Evolutionary conservation across 2,888 invertebrate species (phyloP).

Genomic region (Crepidodera aurea): DNA sequence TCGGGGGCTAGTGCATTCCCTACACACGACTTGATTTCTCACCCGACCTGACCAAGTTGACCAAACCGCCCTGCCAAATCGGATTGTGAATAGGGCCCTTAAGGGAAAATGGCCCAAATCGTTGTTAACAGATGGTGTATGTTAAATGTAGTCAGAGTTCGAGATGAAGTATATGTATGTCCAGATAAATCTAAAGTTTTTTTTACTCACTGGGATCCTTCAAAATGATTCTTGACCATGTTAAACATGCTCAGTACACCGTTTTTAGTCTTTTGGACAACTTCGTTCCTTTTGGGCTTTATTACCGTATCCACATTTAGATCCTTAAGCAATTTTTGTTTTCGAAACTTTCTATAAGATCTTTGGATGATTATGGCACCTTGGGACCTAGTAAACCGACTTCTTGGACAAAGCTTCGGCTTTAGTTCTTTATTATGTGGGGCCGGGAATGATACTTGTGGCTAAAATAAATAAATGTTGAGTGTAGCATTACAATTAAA

Average conservation of each 20-base stretch:
- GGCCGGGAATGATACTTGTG: neutral
- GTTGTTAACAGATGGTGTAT: too few relatives aligned
- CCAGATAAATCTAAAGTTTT: too few relatives aligned
- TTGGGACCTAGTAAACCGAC: constrained; percentile 17
- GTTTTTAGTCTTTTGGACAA: constrained; percentile 9
- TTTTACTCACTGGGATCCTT: constrained; percentile 18
- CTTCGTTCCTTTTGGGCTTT: constrained; percentile 7
- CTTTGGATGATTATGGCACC: constrained; percentile 41
- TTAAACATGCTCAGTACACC: constrained; percentile 27
- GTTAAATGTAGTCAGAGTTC: too few relatives aligned
- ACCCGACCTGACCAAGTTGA: too few relatives aligned
- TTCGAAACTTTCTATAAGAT: constrained; percentile 36
- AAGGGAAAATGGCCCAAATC: too few relatives aligned
- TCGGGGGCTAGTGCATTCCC: too few relatives aligned
- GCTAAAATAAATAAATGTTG: constrained; percentile 2
- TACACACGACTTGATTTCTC: too few relatives aligned
- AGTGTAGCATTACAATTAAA: neutral
- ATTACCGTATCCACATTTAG: constrained; percentile 11
- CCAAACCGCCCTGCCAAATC: too few relatives aligned
- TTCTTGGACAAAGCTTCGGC: neutral
- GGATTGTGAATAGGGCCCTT: too few relatives aligned
- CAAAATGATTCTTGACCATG: constrained; percentile 6
- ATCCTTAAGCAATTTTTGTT: constrained; percentile 21
- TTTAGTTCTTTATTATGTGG: neutral
- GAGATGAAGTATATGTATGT: too few relatives aligned